Evolutionary conservation across 2,797 vertebrate genomes (phyloP).

Genomic region (Acrossocheilus fasciatus): DNA sequence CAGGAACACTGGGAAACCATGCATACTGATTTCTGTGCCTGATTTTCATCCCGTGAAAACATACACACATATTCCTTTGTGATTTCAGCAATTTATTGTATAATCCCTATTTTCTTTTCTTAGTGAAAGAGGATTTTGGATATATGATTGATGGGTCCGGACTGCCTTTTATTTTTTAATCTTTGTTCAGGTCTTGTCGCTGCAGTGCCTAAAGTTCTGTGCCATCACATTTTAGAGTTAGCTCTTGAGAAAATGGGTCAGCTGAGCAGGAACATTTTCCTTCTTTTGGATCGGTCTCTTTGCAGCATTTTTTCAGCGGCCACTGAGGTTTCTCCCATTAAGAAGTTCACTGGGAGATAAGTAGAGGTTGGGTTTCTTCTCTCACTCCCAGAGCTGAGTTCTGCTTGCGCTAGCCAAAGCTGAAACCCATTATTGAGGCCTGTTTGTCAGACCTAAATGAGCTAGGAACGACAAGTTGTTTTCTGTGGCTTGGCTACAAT

Average conservation of each 20-base stretch:
- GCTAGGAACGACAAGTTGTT: slow-evolving; percentile 70
- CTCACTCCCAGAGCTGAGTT: slow-evolving; percentile 42
- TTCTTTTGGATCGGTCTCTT: neutral
- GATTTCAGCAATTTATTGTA: slow-evolving; percentile 46
- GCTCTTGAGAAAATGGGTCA: neutral
- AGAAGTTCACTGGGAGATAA: slow-evolving; percentile 45
- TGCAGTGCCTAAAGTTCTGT: neutral
- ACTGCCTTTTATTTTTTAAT: slow-evolving; percentile 20
- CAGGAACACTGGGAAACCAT: slow-evolving; percentile 55
- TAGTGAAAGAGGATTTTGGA: neutral
- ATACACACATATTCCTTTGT: slow-evolving; percentile 31
- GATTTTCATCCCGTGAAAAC: slow-evolving; percentile 46
- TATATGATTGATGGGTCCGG: slow-evolving; percentile 19
- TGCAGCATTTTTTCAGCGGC: slow-evolving; percentile 14
- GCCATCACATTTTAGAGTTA: neutral
- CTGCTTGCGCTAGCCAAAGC: slow-evolving; percentile 69
- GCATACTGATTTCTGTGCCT: slow-evolving; percentile 58
- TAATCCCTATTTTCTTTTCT: slow-evolving; percentile 18
- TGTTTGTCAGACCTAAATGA: slow-evolving; percentile 71
- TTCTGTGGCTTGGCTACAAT: slow-evolving; percentile 74
- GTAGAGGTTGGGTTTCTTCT: slow-evolving; percentile 41
- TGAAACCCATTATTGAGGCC: slow-evolving; percentile 70
- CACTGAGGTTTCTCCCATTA: slow-evolving; percentile 51
- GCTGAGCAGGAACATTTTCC: neutral
- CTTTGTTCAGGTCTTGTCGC: neutral